A percentile compares a stretch with the other conserved stretches of the same genome.
These are phyloP conservation scores for Chiropotes sagulatus DNA, from an alignment of 2,797 vertebrate species.

Conservation along the genomic window DNA sequence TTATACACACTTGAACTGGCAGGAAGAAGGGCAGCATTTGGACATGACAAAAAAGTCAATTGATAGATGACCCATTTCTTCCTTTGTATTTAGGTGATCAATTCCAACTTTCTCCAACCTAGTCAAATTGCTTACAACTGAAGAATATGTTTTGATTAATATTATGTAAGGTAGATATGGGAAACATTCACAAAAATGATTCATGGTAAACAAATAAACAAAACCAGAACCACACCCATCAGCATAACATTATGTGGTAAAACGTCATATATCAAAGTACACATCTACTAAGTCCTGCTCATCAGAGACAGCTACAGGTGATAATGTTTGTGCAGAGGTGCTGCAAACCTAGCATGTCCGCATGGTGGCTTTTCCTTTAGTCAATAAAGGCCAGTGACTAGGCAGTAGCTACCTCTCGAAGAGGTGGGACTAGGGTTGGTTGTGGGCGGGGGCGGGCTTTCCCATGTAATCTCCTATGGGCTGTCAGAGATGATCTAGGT, in stretches of 20 bases:
- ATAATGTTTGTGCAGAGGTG: accelerated
- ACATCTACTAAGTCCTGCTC: neutral
- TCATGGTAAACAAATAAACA: neutral
- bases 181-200: neutral
- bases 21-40: neutral
- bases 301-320: neutral
- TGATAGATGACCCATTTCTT: neutral
- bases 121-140: neutral
- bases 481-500: neutral
- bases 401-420: neutral
- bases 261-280: neutral
- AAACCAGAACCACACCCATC: neutral
- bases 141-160: neutral
- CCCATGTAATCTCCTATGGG: neutral
- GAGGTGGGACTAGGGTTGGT: neutral
- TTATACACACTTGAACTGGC: accelerated
- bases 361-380: neutral
- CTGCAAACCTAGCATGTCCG: neutral
- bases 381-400: neutral
- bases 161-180: neutral
- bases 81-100: neutral
- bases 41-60: neutral
- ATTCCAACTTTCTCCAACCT: neutral
- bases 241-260: neutral
- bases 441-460: accelerated